Evolutionary conservation across 2,797 vertebrate genomes (phyloP).

Genomic region (Sebastes hopkinsi): DNA sequence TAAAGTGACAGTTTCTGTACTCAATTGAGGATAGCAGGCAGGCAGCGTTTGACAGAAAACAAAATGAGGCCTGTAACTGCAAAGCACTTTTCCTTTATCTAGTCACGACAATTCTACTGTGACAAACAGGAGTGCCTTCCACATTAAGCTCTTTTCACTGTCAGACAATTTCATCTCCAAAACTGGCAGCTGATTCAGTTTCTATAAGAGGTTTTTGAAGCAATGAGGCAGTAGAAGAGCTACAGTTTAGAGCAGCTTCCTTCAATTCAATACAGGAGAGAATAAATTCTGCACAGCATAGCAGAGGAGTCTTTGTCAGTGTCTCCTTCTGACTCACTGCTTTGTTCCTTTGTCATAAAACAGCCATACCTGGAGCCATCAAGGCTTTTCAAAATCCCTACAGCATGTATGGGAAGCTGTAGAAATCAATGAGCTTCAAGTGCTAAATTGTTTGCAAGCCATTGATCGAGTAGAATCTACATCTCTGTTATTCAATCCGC

Average conservation of each 20-base stretch:
- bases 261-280: constrained; percentile 8
- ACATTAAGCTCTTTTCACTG: constrained; percentile 26
- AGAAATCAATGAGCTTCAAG: constrained; percentile 65
- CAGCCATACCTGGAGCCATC: constrained; percentile 46
- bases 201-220: constrained; percentile 18
- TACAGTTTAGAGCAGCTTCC: constrained; percentile 13
- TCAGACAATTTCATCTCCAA: constrained; percentile 39
- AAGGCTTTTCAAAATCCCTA: constrained; percentile 43
- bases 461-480: constrained; percentile 62
- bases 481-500: constrained; percentile 61
- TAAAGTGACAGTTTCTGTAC: constrained; percentile 47
- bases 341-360: constrained; percentile 50
- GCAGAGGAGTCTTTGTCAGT: constrained; percentile 34
- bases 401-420: constrained; percentile 43
- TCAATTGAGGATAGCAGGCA: constrained; percentile 35
- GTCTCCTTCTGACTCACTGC: constrained; percentile 28
- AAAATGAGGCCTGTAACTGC: constrained; percentile 29
- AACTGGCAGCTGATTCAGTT: constrained; percentile 35
- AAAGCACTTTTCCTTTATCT: constrained; percentile 45
- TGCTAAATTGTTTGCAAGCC: constrained; percentile 65
- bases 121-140: constrained; percentile 25
- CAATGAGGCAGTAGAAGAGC: constrained; percentile 2
- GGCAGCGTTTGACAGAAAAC: constrained; percentile 54
- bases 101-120: constrained; percentile 7
- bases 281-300: constrained; percentile 15